These are phyloP conservation scores for Microctenopoma steveboyesi DNA, from an alignment of 2,797 vertebrate genomes.

Conservation along the genomic window DNA sequence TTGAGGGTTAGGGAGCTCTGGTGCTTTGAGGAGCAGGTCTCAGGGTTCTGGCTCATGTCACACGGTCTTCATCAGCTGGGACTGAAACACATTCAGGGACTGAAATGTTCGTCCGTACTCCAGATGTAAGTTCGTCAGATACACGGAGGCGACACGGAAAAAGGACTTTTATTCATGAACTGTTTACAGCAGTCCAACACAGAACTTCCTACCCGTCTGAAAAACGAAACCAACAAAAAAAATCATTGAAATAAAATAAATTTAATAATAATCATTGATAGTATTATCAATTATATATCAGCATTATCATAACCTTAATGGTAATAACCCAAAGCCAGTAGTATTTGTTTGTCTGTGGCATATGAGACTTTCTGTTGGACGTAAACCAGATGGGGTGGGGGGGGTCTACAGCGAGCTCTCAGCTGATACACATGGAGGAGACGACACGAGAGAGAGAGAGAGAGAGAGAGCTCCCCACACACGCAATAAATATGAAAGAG, in stretches of 20 bases:
- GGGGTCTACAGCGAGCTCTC: conserved; percentile 65
- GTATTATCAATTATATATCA: conserved; percentile 80
- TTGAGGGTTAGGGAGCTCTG: too few species aligned
- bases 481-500: conserved; percentile 87
- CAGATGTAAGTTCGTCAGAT: not conserved
- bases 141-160: conserved; percentile 79
- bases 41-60: not conserved
- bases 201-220: conserved; percentile 83
- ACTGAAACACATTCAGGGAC: too few species aligned
- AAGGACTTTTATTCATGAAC: conserved; percentile 88
- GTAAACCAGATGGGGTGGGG: conserved; percentile 47
- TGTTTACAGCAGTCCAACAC: conserved; percentile 88
- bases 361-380: conserved; percentile 60
- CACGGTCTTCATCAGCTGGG: not conserved
- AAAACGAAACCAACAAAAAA: conserved; percentile 56
- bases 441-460: conserved; percentile 2
- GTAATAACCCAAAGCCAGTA: conserved; percentile 84
- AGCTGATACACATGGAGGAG: conserved; percentile 51
- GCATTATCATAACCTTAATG: conserved; percentile 76
- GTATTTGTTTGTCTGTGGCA: conserved; percentile 80
- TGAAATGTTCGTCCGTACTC: not conserved
- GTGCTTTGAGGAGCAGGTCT: not conserved
- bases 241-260: conserved; percentile 69
- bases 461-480: conserved; percentile 54
- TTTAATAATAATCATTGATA: conserved; percentile 79